Evolutionary conservation across 2,113 vertebrate genomes (phyloP), one percentile per base, ranked within the genome.

Genomic region (Tenrec ecaudatus): DNA sequence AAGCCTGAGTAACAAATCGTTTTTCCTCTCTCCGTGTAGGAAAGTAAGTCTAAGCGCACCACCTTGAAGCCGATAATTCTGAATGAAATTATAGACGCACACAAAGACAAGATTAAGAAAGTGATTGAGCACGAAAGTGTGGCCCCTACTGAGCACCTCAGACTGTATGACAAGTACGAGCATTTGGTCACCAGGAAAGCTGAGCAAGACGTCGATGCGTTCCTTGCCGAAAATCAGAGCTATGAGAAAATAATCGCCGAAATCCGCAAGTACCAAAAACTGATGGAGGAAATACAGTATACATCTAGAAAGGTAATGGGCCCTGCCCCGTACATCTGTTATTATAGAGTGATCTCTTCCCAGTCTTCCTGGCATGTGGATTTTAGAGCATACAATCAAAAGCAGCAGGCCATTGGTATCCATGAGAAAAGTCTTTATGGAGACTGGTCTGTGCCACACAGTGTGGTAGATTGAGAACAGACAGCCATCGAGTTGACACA

Each of bases 281-380:
- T 99, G 29, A 96, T 96, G 12, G 96, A 99, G 27, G 98, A 99
- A 96, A 99, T 99, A 94, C 98, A 98, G 95, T 98, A 97, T 68
- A 97, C 96, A 7, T 97, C 97, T 73, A 96, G 85, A 96, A 98
- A 98, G 98, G 99, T 99, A 94, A 78, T 38, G 22, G 29, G 25
- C 19, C 23, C 4, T 2, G 0, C 53, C 81, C 31, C 57, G 1
- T 47, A 3, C 10, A 33, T 2, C 33, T 79, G 25, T 15, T 64
- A 3, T 23, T 82, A 3, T 38, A 2, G 10, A 25, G 12, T 7
- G 27, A 53, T 25, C 6, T 83, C 73, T 66, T 71, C 40, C 29
- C 31, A 25, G 17, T 43, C 64, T n/a, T 16, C 22, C 38, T 47
- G 76, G 31, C 9, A 11, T 69, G 22, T 43, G 36, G 40, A 40